Evolutionary conservation across 2,888 invertebrate species (phyloP).

Genomic region (Quadriops clusia): DNA sequence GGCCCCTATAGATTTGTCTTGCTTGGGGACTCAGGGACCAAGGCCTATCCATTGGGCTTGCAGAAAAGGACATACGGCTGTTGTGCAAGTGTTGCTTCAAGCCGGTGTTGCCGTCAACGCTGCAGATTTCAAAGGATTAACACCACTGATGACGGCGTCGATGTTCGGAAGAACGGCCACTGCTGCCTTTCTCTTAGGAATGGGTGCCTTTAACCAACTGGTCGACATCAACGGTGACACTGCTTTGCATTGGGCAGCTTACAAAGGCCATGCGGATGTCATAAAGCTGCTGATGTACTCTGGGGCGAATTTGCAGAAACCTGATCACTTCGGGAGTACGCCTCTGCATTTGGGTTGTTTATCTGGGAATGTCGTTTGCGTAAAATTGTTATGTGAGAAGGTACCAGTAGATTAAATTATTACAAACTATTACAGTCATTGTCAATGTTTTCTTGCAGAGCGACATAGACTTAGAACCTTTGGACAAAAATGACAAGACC

Average conservation of each 20-base stretch:
- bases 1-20: constrained; percentile 75
- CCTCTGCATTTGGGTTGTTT: constrained; percentile 82
- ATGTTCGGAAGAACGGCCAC: constrained; percentile 89
- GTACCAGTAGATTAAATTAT: constrained; percentile 31
- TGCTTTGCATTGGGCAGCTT: constrained; percentile 88
- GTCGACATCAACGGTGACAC: constrained; percentile 89
- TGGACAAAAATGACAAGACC: constrained; percentile 87
- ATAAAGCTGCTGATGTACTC: constrained; percentile 82
- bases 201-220: constrained; percentile 75
- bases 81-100: constrained; percentile 67
- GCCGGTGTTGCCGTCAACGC: constrained; percentile 82
- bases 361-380: constrained; percentile 78
- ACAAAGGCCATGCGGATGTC: constrained; percentile 82
- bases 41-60: constrained; percentile 92
- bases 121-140: constrained; percentile 79
- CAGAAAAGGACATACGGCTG: constrained; percentile 79
- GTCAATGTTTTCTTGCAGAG: constrained; percentile 41
- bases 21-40: constrained; percentile 79
- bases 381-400: constrained; percentile 79
- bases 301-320: constrained; percentile 78
- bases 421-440: neutral
- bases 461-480: constrained; percentile 72
- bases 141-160: constrained; percentile 83
- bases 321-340: constrained; percentile 86
- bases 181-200: constrained; percentile 80